A percentile compares a stretch with the other conserved stretches of the same genome.
Conservation (phyloP, 2,888 invertebrate genomes). For the Choreutis nemorana region DNA sequence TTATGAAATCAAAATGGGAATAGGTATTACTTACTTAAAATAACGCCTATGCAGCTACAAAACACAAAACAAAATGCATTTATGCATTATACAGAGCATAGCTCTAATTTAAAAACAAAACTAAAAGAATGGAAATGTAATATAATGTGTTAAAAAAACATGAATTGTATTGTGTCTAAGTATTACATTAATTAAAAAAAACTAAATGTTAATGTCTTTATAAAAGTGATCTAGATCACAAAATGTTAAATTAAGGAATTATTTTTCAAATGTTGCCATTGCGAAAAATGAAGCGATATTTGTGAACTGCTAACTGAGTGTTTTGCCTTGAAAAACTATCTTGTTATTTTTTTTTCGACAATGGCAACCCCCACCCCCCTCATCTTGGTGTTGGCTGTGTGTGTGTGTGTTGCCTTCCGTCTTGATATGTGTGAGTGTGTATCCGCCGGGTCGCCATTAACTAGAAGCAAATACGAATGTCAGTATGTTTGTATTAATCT, state of each 20-base stretch:
- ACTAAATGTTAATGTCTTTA: slow-evolving; percentile 65
- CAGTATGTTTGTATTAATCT: slow-evolving; percentile 33
- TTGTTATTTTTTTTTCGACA: slow-evolving; percentile 23
- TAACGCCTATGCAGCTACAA: slow-evolving; percentile 42
- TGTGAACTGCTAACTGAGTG: slow-evolving; percentile 1
- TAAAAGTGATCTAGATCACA: slow-evolving; percentile 60
- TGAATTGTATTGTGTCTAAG: slow-evolving; percentile 43
- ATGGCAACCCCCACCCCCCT: slow-evolving; percentile 42
- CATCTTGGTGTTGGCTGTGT: slow-evolving; percentile 50
- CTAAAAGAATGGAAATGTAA: slow-evolving; percentile 45
- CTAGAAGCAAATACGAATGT: slow-evolving; percentile 61
- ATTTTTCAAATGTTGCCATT: slow-evolving; percentile 37
- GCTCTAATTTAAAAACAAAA: slow-evolving; percentile 25
- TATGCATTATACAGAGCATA: slow-evolving; percentile 30
- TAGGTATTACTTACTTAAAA: slow-evolving; percentile 53
- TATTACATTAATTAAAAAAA: slow-evolving; percentile 29
- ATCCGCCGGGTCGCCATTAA: slow-evolving; percentile 52
- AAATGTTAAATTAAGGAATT: slow-evolving; percentile 52
- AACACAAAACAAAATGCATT: slow-evolving; percentile 39
- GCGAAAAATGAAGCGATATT: slow-evolving; percentile 21
- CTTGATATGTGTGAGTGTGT: slow-evolving; percentile 64
- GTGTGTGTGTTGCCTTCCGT: slow-evolving; percentile 51
- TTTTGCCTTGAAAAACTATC: slow-evolving; percentile 5
- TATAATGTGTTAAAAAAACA: slow-evolving; percentile 27
- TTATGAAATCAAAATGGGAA: slow-evolving; percentile 47